Percentiles rank a stretch among this genome's conserved stretches.
These are phyloP conservation scores for Pontoporia blainvillei DNA, from an alignment of 2,113 vertebrate genomes.

Conservation along the genomic window DNA sequence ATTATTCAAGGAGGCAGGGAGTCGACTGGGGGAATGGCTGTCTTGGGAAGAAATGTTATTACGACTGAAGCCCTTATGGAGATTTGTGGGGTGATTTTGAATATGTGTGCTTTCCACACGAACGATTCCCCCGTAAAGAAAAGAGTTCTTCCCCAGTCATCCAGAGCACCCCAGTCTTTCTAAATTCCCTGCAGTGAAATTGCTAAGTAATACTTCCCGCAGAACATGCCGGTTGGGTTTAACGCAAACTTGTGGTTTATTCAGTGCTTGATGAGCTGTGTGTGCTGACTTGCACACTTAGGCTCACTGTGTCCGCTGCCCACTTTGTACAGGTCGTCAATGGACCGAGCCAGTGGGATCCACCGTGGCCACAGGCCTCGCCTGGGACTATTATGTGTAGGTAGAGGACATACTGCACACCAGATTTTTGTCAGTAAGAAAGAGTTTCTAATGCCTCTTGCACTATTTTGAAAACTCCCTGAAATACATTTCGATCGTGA, in stretches of 20 bases:
- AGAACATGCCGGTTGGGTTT: fast-evolving
- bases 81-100: fast-evolving
- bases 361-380: fast-evolving
- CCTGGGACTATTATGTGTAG: fast-evolving
- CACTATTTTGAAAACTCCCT: neutral
- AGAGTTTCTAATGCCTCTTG: fast-evolving
- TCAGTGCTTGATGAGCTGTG: fast-evolving
- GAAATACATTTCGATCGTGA: neutral
- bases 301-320: fast-evolving
- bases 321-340: fast-evolving
- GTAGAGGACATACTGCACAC: fast-evolving
- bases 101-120: fast-evolving
- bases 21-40: neutral
- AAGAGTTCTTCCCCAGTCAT: fast-evolving
- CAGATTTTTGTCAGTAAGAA: neutral
- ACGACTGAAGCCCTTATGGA: fast-evolving
- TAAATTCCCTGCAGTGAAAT: neutral
- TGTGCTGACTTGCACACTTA: fast-evolving
- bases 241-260: fast-evolving
- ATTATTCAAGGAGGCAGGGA: neutral
- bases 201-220: fast-evolving
- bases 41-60: fast-evolving
- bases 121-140: fast-evolving
- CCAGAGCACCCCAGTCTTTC: too few relatives aligned
- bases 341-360: fast-evolving